A percentile compares a stretch with the other conserved stretches of the same genome.
Conservation (phyloP, 1,140 invertebrate genomes). For the Atta texana region DNA sequence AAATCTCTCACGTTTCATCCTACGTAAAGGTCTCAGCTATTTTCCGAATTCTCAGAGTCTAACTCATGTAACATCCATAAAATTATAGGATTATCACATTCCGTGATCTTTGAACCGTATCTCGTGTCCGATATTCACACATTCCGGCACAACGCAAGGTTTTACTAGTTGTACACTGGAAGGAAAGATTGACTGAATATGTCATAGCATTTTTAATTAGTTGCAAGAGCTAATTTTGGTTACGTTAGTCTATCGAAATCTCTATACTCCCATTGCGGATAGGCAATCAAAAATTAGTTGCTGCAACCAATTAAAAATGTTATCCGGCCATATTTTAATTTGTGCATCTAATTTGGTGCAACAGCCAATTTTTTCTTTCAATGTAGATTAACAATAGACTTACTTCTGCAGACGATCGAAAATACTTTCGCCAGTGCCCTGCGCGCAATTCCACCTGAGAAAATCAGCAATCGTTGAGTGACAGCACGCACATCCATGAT, state of each 20-base stretch:
- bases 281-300: too few relatives aligned
- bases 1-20: slow-evolving; percentile 14
- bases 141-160: not conserved
- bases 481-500: slow-evolving; percentile 66
- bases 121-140: not conserved
- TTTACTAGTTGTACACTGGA: not conserved
- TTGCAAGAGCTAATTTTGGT: too few relatives aligned
- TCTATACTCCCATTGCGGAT: too few relatives aligned
- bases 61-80: not conserved
- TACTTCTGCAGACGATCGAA: slow-evolving; percentile 68
- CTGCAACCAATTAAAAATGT: too few relatives aligned
- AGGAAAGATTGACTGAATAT: too few relatives aligned
- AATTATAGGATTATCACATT: not conserved
- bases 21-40: not conserved
- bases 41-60: not conserved
- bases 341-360: too few relatives aligned
- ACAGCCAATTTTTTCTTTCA: too few relatives aligned
- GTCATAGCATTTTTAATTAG: too few relatives aligned
- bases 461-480: slow-evolving; percentile 50
- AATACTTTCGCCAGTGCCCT: slow-evolving; percentile 58
- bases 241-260: too few relatives aligned
- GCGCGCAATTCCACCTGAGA: slow-evolving; percentile 64
- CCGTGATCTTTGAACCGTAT: not conserved
- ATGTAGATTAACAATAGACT: slow-evolving; percentile 32
- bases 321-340: too few relatives aligned